phyloP scores from a whole-genome alignment of 2,797 vertebrate species.

The Bovichtus diacanthus region DNA sequence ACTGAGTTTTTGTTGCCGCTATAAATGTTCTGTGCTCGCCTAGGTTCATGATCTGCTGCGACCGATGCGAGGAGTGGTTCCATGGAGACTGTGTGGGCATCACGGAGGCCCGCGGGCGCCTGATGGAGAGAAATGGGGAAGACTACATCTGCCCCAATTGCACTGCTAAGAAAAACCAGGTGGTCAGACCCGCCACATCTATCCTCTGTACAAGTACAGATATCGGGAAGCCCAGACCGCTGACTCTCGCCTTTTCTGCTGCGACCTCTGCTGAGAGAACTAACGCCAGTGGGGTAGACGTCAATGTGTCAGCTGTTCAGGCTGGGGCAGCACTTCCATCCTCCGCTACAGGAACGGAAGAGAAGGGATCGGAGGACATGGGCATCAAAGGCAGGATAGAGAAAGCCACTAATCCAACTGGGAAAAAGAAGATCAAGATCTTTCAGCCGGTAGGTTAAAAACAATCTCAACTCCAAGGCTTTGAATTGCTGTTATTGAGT shows the following conservation, averaged over 20 bases:
- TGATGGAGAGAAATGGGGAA: conserved; percentile 96
- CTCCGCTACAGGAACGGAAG: conserved; percentile 62
- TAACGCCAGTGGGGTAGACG: conserved; percentile 26
- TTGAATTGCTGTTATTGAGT: background rate
- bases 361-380: conserved; percentile 86
- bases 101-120: conserved; percentile 94
- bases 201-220: conserved; percentile 65
- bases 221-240: conserved; percentile 76
- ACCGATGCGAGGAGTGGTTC: conserved; percentile 99
- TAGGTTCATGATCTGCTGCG: conserved; percentile 99
- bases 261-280: conserved; percentile 10
- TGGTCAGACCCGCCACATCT: conserved; percentile 71
- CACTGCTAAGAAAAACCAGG: conserved; percentile 90
- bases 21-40: conserved; percentile 39
- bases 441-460: conserved; percentile 97
- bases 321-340: background rate
- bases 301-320: conserved; percentile 21
- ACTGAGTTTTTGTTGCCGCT: background rate
- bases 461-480: background rate
- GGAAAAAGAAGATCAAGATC: conserved; percentile 99
- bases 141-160: conserved; percentile 99
- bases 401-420: conserved; percentile 96
- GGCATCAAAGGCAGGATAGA: conserved; percentile 99
- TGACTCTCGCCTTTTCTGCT: background rate
- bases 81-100: conserved; percentile 99